phyloP scores from a whole-genome alignment of 2,113 vertebrate genomes.

The Tringa solitaria region DNA sequence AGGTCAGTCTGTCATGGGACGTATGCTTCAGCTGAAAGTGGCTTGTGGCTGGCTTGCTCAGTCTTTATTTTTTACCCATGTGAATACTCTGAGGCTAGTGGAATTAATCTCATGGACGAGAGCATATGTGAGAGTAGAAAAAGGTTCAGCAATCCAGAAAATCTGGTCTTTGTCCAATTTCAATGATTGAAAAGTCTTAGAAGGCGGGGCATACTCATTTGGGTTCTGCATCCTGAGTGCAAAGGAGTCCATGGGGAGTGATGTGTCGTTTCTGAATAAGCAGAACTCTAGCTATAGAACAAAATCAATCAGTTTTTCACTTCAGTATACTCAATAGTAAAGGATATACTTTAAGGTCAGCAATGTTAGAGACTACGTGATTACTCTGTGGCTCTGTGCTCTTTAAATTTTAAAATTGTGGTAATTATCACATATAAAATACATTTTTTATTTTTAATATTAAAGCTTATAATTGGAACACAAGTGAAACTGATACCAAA shows the following conservation, averaged over 20 bases:
- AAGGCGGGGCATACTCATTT: not conserved
- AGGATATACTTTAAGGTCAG: not conserved
- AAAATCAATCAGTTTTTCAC: constrained; percentile 2
- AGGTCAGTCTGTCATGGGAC: not conserved
- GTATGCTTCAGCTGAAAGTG: not conserved
- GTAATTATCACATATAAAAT: constrained; percentile 11
- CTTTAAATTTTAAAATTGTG: not conserved
- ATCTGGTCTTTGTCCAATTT: not conserved
- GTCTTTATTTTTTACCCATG: not conserved
- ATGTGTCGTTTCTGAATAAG: not conserved
- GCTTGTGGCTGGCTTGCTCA: not conserved
- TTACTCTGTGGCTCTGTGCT: not conserved
- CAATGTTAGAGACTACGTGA: not conserved
- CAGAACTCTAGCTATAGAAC: not conserved
- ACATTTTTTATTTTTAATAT: not conserved
- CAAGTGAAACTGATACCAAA: not conserved
- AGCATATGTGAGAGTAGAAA: not conserved
- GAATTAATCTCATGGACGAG: not conserved
- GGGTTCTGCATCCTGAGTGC: not conserved
- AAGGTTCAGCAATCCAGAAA: not conserved
- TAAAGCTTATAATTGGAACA: constrained; percentile 1
- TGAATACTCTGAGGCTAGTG: not conserved
- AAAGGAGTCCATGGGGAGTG: not conserved
- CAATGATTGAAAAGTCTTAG: not conserved
- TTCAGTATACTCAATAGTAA: not conserved